Evolutionary conservation across 2,888 invertebrate species (phyloP), one percentile per base, ranked within the genome.

Genomic region (Eupithecia insigniata): DNA sequence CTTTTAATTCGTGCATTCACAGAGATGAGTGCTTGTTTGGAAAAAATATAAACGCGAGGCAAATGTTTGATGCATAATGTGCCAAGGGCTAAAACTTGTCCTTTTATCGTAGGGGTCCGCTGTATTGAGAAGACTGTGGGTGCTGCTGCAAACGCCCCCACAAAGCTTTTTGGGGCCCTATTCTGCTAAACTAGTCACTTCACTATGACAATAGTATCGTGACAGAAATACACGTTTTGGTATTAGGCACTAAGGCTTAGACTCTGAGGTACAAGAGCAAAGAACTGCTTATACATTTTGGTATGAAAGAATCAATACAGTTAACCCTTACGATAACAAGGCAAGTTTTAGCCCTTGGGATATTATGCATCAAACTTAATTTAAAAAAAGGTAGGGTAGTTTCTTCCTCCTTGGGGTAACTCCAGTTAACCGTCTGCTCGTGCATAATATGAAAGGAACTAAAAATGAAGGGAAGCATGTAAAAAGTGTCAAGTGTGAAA

Each of bases 31-130:
- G 85, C 85, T 85, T 85, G 85, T 86, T 87, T 88, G 87, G 34
- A 83, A 87, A 85, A 84, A 85, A 84, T 88, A 84, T 87, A 86
- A 84, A 85, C 85, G 85, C 79, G 78, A 83, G 82, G 80, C 78
- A 84, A 83, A 80, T 82, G 89, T 90, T 88, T 85, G 89, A 90
- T 84, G 83, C 80, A 83, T 82, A 86, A 89, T 91, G 90, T 91
- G 83, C 80, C 81, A 82, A 84, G 83, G 87, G 90, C 90, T 87
- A 88, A 90, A 90, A 90, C 82, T 87, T 90, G 90, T 88, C 85
- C 85, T 76, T 83, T 85, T 83, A 86, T 70, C 8, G 30, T 67
- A 55, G 74, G 78, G 76, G 72, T 64, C 67, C 61, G 30, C 39
- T 46, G 62, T 65, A 18, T 60, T 60, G 28, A 18, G 18, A 30